These are phyloP conservation scores for Lophotis ruficrista DNA, from an alignment of 2,113 vertebrate species.

Conservation along the genomic window DNA sequence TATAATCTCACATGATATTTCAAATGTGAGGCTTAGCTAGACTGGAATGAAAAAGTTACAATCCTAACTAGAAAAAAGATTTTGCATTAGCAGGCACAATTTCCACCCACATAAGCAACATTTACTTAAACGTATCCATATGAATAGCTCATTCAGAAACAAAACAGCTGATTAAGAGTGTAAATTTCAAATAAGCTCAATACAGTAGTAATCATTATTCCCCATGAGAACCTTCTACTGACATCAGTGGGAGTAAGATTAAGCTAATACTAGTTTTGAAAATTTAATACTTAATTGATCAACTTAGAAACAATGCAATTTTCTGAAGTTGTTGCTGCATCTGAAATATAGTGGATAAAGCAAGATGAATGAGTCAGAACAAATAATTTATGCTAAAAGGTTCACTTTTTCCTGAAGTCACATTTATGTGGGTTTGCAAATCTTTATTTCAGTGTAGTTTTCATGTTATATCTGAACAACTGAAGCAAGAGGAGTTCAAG, in stretches of 20 bases:
- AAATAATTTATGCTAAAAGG: not conserved
- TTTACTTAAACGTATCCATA: not conserved
- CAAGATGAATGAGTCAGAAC: not conserved
- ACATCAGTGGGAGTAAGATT: not conserved
- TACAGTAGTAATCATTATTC: not conserved
- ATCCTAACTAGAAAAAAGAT: not conserved
- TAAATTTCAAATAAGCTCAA: not conserved
- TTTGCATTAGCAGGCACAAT: not conserved
- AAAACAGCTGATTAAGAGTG: not conserved
- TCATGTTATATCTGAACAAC: not conserved
- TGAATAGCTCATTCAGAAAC: not conserved
- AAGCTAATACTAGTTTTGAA: not conserved
- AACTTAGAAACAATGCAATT: not conserved
- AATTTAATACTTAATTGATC: not conserved
- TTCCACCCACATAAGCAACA: not conserved
- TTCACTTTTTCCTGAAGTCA: not conserved
- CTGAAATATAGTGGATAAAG: not conserved
- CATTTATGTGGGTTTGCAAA: not conserved
- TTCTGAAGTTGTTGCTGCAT: not conserved
- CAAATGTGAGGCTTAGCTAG: not conserved
- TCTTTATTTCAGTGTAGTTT: not conserved
- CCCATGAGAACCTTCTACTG: not conserved
- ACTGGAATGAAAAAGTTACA: not conserved
- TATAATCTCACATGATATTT: not conserved
- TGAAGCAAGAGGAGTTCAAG: not conserved